Conservation (phyloP, 2,888 invertebrate species). For the Achlya flavicornis region DNA sequence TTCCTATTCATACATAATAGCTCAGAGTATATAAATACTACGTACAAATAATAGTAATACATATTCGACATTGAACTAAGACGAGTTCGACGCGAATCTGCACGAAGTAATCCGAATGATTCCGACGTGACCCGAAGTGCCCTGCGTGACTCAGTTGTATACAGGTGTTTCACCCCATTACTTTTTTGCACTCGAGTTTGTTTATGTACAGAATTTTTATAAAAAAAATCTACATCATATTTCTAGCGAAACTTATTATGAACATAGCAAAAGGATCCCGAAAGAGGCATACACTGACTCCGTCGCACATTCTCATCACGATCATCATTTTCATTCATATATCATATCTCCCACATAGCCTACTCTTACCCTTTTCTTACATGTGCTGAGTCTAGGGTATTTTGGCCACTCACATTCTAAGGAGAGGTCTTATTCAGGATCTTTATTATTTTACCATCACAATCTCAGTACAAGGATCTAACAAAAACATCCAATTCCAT, state of each 20-base stretch:
- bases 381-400: too few species aligned
- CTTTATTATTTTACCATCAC: too few species aligned
- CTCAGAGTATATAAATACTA: too few species aligned
- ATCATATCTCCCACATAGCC: too few species aligned
- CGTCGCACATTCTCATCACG: too few species aligned
- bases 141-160: not conserved
- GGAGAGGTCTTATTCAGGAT: too few species aligned
- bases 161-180: slow-evolving; percentile 8
- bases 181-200: slow-evolving; percentile 2
- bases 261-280: not conserved
- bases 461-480: too few species aligned
- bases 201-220: not conserved
- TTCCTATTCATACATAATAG: not conserved
- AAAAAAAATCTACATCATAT: not conserved
- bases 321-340: too few species aligned
- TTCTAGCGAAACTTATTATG: not conserved
- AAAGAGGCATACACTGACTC: not conserved
- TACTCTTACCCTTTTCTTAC: too few species aligned
- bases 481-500: not conserved
- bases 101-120: slow-evolving; percentile 6
- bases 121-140: slow-evolving; percentile 4
- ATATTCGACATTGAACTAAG: not conserved
- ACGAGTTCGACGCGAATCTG: not conserved
- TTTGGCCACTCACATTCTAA: too few species aligned
- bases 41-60: too few species aligned